Percentiles rank a stretch among this genome's conserved stretches.
Conservation (phyloP, 2,113 vertebrate genomes). For the Osmerus eperlanus region DNA sequence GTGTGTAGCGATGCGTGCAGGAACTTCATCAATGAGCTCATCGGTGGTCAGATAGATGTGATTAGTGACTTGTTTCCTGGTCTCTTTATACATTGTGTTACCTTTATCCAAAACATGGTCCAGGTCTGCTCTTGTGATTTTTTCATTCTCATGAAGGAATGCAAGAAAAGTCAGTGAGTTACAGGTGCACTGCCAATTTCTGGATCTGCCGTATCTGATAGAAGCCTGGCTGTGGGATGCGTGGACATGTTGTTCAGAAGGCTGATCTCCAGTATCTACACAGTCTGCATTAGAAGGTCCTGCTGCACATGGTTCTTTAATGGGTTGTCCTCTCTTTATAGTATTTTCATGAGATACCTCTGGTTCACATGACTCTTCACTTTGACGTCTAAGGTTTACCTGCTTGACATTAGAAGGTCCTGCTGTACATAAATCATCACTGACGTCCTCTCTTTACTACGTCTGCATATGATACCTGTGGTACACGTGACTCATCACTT, state of each 20-base stretch:
- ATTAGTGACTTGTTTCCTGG: not conserved
- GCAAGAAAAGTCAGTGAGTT: slow-evolving; percentile 8
- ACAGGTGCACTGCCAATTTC: not conserved
- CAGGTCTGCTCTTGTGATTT: not conserved
- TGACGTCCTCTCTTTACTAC: not conserved
- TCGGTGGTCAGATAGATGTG: not conserved
- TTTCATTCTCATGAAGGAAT: slow-evolving; percentile 12
- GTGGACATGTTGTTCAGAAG: not conserved
- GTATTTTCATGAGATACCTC: no score
- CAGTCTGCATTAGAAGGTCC: no score
- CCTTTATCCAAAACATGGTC: slow-evolving; percentile 10
- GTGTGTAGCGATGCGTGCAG: not conserved
- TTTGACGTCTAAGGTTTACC: not conserved
- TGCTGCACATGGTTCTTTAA: no score
- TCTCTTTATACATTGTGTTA: not conserved
- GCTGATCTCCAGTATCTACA: no score
- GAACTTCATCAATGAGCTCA: not conserved
- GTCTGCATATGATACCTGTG: no score
- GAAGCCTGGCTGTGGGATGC: slow-evolving; percentile 13
- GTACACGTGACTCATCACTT: no score
- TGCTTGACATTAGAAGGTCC: not conserved
- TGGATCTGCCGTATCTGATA: not conserved
- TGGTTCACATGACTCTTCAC: no score
- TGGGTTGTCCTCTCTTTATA: no score
- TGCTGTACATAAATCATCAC: not conserved